Conservation (phyloP, 1,140 invertebrate genomes). For the Drosophila persimilis region DNA sequence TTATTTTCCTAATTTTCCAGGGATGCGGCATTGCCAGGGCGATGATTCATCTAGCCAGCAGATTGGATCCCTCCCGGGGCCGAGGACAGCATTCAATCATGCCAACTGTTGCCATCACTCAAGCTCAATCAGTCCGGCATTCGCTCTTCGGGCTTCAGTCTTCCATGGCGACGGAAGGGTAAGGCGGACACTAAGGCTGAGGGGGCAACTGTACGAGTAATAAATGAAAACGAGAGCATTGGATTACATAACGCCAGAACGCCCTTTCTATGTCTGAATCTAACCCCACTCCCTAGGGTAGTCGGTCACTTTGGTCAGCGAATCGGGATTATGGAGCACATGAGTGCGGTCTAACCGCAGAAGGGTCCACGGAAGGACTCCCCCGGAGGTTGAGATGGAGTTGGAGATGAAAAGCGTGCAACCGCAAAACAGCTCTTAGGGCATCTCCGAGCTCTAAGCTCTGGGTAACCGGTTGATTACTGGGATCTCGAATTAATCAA, state of each 20-base stretch:
- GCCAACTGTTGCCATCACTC: constrained; percentile 79
- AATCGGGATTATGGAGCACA: constrained; percentile 26
- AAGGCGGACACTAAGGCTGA: constrained; percentile 11
- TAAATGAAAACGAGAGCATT: constrained; percentile 49
- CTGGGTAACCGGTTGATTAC: constrained; percentile 48
- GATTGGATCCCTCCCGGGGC: constrained; percentile 21
- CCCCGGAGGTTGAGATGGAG: not conserved
- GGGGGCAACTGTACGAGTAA: constrained; percentile 21
- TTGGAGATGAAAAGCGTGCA: constrained; percentile 26
- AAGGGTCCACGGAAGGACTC: constrained; percentile 16
- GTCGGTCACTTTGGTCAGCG: constrained; percentile 44
- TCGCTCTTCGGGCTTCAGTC: constrained; percentile 4
- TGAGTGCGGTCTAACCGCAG: constrained; percentile 51
- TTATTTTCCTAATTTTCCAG: constrained; percentile 70
- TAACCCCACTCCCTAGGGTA: constrained; percentile 12
- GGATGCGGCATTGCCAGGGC: constrained; percentile 63
- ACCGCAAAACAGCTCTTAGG: constrained; percentile 66
- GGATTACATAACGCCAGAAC: constrained; percentile 70
- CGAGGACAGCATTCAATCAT: constrained; percentile 63
- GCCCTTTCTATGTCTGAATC: constrained; percentile 31
- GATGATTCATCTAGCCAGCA: constrained; percentile 59
- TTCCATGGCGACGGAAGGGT: constrained; percentile 49
- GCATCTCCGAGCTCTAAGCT: constrained; percentile 9
- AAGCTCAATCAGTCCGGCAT: constrained; percentile 51
- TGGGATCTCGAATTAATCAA: constrained; percentile 61